Conservation (phyloP, 2,113 vertebrate genomes). For the Tringa solitaria region DNA sequence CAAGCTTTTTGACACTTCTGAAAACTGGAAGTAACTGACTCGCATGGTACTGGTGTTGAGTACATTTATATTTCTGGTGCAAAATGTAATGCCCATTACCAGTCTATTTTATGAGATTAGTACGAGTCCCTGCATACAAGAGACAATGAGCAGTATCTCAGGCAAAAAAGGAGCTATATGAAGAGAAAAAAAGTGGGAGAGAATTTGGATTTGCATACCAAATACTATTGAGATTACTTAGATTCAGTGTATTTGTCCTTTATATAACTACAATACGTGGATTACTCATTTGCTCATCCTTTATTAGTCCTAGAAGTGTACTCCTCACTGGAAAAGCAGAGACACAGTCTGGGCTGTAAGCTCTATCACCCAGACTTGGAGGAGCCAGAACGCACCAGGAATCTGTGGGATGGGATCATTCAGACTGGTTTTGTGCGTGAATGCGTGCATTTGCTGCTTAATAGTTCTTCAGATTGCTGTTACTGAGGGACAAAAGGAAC, state of each 20-base stretch:
- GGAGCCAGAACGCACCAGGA: neutral
- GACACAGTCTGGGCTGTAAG: neutral
- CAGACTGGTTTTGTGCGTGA: neutral
- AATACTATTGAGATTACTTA: neutral
- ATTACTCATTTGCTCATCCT: neutral
- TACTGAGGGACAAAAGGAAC: neutral
- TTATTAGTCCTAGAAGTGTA: neutral
- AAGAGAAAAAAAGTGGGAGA: neutral
- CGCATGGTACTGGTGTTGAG: neutral
- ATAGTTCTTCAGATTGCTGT: neutral
- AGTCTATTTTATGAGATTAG: neutral
- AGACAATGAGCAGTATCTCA: neutral
- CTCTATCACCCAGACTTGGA: neutral
- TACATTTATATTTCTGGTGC: neutral
- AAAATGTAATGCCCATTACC: neutral
- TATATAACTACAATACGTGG: neutral
- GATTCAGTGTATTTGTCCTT: neutral
- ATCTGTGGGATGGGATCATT: neutral
- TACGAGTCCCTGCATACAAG: neutral
- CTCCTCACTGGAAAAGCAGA: neutral
- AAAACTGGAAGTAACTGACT: slow-evolving; percentile 39
- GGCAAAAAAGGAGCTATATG: neutral
- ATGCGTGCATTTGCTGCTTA: neutral
- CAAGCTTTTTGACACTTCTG: slow-evolving; percentile 17
- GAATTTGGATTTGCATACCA: neutral